Base-by-base conservation (phyloP, 2,888 invertebrate genomes). In the Caradrina clavipalpis region DNA sequence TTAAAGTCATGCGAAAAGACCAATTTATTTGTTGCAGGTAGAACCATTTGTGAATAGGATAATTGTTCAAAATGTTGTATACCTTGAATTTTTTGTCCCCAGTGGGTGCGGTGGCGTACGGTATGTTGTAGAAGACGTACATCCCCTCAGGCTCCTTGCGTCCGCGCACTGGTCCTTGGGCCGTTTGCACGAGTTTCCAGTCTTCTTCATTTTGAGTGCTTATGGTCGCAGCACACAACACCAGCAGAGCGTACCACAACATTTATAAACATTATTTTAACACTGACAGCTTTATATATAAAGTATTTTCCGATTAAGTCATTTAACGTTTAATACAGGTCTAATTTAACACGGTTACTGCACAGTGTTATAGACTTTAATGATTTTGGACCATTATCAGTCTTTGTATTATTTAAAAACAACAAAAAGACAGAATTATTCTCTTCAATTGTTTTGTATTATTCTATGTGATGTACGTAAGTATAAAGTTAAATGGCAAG, bases 71-170 rank as follows among this genome's bases (percentile, higher is more conserved):
- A 45, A 45, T 45, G 17, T 2, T 45, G 42, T 5, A 11, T 17
- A 91, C 91, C 88, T 88, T 90, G 64, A 86, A 91, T 69, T 75
- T 88, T 8, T 90, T 50, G 1, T 51, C 50, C 0, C 89, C 90
- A 0, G 80, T 86, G 0, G 91, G 90, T 0, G 86, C 87, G 0
- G 84, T 89, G 0, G 90, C 91, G 54, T 91, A 92, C 0, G 91
- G 90, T 3, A 92, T 87, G 53, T 86, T 82, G 42, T 89, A 83
- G 64, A 89, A 92, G 5, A 72, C 73, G 63, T 80, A 91, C 17
- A 88, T 65, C 5, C 76, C 70, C n/a, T 76, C 75, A 0, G 80
- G 71, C 0, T 86, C 84, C 49, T 80, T 85, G 62, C 86, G 88
- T 0, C 91, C 90, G 1, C 84, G 81, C 4, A 91, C 87, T 0